A percentile compares a stretch with the other conserved stretches of the same genome.
Evolutionary conservation across 2,113 vertebrate genomes (phyloP).

Genomic region (Nymphicus hollandicus): DNA sequence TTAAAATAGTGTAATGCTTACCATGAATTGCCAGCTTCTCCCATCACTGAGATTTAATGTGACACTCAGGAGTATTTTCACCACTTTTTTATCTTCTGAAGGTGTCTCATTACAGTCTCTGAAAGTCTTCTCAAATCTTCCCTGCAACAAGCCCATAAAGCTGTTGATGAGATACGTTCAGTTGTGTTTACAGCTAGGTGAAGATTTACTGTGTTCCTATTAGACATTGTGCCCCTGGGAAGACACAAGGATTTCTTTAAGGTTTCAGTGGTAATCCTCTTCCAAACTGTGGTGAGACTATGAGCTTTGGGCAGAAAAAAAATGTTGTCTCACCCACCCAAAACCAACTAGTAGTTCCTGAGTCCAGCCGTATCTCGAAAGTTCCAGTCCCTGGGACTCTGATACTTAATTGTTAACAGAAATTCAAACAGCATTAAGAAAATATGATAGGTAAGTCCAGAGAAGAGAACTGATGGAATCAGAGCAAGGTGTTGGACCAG

Average conservation of each 20-base stretch:
- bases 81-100: neutral
- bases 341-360: neutral
- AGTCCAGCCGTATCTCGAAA: neutral
- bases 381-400: neutral
- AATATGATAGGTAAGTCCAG: neutral
- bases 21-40: neutral
- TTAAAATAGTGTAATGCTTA: neutral
- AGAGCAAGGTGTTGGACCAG: neutral
- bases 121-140: neutral
- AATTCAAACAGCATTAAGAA: neutral
- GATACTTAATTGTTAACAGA: neutral
- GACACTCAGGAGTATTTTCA: neutral
- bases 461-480: neutral
- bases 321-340: neutral
- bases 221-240: neutral
- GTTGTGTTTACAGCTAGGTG: neutral
- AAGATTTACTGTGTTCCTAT: neutral
- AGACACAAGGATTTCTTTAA: neutral
- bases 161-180: neutral
- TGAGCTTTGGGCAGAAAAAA: neutral
- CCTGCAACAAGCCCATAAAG: neutral
- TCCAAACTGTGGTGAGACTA: neutral
- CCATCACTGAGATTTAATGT: neutral
- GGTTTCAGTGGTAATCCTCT: neutral
- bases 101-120: neutral